These are phyloP conservation scores for Odocoileus hemionus DNA, from an alignment of 2,113 vertebrate genomes.

Conservation along the genomic window DNA sequence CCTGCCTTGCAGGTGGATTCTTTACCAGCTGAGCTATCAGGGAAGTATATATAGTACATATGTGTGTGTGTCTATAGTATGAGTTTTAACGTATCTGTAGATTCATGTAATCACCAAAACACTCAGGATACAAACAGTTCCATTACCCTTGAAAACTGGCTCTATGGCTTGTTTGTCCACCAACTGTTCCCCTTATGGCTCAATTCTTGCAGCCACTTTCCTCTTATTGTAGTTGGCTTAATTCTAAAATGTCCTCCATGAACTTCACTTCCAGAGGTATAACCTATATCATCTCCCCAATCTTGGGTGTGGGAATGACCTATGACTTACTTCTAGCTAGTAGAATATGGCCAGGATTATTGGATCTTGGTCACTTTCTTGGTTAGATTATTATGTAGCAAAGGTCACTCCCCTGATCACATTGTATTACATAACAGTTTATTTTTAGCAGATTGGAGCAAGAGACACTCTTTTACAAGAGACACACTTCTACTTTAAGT, in stretches of 20 bases:
- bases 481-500: not conserved
- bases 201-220: not conserved
- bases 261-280: not conserved
- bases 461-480: not conserved
- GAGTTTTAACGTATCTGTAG: not conserved
- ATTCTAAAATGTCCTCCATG: not conserved
- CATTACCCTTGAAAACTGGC: not conserved
- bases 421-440: not conserved
- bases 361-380: not conserved
- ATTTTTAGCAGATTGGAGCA: not conserved
- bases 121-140: not conserved
- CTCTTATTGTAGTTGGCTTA: not conserved
- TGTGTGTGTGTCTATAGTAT: not conserved
- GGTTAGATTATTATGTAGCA: not conserved
- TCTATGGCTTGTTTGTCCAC: not conserved
- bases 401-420: not conserved
- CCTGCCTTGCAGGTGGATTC: not conserved
- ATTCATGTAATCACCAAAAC: not conserved
- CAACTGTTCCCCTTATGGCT: not conserved
- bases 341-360: not conserved
- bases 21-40: not conserved
- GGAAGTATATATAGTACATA: not conserved
- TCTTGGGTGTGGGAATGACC: not conserved
- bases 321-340: not conserved
- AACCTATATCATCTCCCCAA: not conserved